These are phyloP conservation scores for Callyntrura guangdongensis DNA, from an alignment of 2,888 invertebrate genomes.

Conservation along the genomic window DNA sequence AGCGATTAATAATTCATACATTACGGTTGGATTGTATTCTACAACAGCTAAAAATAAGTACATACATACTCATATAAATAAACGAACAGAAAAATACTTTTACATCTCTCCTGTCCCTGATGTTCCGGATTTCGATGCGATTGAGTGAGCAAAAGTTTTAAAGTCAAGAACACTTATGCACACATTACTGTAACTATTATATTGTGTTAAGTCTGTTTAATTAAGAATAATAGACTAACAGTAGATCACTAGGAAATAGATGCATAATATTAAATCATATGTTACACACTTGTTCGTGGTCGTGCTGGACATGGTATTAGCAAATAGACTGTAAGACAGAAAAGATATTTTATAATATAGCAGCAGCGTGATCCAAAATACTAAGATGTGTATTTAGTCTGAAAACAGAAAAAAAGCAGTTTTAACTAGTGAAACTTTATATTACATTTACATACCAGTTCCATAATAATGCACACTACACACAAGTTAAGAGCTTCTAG, in stretches of 20 bases:
- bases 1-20: neutral
- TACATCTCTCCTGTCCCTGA: neutral
- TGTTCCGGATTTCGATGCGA: too few relatives aligned
- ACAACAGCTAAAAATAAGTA: neutral
- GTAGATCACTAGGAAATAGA: neutral
- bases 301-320: slow-evolving; percentile 80
- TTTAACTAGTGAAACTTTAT: too few relatives aligned
- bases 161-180: too few relatives aligned
- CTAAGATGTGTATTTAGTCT: neutral
- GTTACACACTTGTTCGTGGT: slow-evolving; percentile 69
- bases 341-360: slow-evolving; percentile 34
- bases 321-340: slow-evolving; percentile 42
- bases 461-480: neutral
- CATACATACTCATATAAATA: neutral
- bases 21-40: neutral
- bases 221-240: too few relatives aligned
- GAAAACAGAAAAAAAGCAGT: neutral
- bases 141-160: too few relatives aligned
- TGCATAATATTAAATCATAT: neutral
- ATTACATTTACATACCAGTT: too few relatives aligned
- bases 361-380: neutral
- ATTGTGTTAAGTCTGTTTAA: too few relatives aligned
- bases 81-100: slow-evolving; percentile 20
- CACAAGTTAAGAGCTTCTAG: slow-evolving; percentile 47
- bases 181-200: too few relatives aligned